phyloP scores from a whole-genome alignment of 2,797 vertebrate species.

The Benthosema pterotum region DNA sequence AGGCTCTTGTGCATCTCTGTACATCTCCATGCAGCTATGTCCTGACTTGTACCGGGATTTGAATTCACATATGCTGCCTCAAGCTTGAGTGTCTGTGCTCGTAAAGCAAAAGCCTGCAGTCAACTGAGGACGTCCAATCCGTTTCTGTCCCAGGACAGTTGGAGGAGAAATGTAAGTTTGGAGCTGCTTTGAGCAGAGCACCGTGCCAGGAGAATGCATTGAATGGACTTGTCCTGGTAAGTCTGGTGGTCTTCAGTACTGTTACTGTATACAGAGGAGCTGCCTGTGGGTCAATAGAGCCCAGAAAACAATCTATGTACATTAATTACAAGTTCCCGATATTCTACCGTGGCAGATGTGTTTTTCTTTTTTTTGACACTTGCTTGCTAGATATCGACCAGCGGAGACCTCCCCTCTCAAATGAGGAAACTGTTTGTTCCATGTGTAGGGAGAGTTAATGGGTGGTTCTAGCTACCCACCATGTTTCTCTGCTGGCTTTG shows the following conservation, averaged over 20 bases:
- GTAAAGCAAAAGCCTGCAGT: slow-evolving; percentile 41
- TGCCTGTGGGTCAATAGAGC: slow-evolving; percentile 21
- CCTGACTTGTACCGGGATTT: neutral
- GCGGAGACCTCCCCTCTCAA: neutral
- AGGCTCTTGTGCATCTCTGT: neutral
- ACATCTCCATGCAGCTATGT: neutral
- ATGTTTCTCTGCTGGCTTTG: slow-evolving; percentile 4
- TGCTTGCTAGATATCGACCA: neutral
- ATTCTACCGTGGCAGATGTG: slow-evolving; percentile 13
- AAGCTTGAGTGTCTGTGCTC: slow-evolving; percentile 44
- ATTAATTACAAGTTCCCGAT: neutral
- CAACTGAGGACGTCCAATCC: slow-evolving; percentile 62
- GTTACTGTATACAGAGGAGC: slow-evolving; percentile 58
- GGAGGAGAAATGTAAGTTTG: slow-evolving; percentile 71
- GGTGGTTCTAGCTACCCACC: neutral
- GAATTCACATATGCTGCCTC: neutral
- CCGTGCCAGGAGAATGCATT: slow-evolving; percentile 69
- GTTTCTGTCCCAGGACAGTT: slow-evolving; percentile 77
- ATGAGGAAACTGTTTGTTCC: slow-evolving; percentile 12
- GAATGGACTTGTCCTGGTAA: slow-evolving; percentile 78
- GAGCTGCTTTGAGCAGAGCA: slow-evolving; percentile 69
- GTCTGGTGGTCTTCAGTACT: slow-evolving; percentile 71
- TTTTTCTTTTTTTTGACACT: neutral
- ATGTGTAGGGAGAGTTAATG: slow-evolving; percentile 5
- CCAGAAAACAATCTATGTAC: neutral